phyloP scores from a whole-genome alignment of 2,888 invertebrate genomes.

The Melangyna quadrimaculata region DNA sequence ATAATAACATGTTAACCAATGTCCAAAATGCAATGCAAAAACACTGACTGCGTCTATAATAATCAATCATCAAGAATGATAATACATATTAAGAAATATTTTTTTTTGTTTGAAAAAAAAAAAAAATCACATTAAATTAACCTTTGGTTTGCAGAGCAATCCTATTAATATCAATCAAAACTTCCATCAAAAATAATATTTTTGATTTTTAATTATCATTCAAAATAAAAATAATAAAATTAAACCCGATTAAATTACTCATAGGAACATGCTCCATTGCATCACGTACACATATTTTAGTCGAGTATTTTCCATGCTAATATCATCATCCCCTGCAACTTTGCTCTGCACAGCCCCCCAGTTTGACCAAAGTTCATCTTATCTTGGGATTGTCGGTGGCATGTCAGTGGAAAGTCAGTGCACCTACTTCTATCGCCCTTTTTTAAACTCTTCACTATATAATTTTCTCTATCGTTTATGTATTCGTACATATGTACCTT shows the following conservation, averaged over 20 bases:
- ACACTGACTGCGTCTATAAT: too few relatives aligned
- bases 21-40: too few relatives aligned
- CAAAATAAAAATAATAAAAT: background rate
- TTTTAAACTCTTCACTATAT: background rate
- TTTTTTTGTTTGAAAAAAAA: background rate
- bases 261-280: slow-evolving; percentile 4
- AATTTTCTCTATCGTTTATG: too few relatives aligned
- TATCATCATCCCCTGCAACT: background rate
- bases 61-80: background rate
- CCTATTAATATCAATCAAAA: background rate
- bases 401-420: slow-evolving; percentile 15
- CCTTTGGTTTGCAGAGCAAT: background rate
- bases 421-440: background rate
- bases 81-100: background rate
- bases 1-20: too few relatives aligned
- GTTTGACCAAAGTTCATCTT: slow-evolving; percentile 9
- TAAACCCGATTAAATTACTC: background rate
- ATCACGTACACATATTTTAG: slow-evolving; percentile 24
- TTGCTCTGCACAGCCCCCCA: too few relatives aligned
- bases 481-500: too few relatives aligned
- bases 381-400: background rate
- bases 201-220: background rate
- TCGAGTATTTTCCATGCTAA: background rate
- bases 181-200: background rate
- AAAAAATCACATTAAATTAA: background rate